Evolutionary conservation across 2,888 invertebrate species (phyloP), one percentile per base, ranked within the genome.

Genomic region (Apeira syringaria): DNA sequence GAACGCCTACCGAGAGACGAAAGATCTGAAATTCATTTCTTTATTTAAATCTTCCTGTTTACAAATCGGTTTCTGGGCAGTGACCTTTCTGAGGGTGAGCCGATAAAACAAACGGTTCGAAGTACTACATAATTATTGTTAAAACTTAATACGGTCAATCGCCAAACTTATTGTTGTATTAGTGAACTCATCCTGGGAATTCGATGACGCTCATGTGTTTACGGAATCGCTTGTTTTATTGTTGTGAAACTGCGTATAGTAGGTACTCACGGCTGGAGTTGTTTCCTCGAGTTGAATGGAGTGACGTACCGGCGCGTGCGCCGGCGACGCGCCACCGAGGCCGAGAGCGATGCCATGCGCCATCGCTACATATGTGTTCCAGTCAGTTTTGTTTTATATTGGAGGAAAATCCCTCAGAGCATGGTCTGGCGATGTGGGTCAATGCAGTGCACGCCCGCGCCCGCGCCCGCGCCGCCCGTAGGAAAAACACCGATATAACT

Each of bases 401-500:
- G 59, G 52, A 64, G 69, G 72, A 69, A 72, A 59, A 62, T 65
- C 64, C 67, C 66, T 27, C 38, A 26, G 51, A 24, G 38, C 44
- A 29, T 30, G 38, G 22, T 39, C 49, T 50, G 41, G 45, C 36
- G 38, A 47, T 50, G 56, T 40, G 33, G 34, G 47, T 47, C 56
- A 52, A 47, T 56, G 61, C 57, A 59, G n/a, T 54, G 59, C n/a
- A n/a, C n/a, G n/a, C n/a, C n/a, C n/a, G n/a, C n/a, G n/a, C n/a
- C n/a, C n/a, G n/a, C n/a, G n/a, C n/a, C n/a, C n/a, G n/a, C n/a
- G n/a, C n/a, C n/a, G n/a, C n/a, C 48, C 52, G 58, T 59, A 57
- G 72, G 71, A 71, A 72, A 72, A 71, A 51, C 57, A 70, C 69
- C 47, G 52, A 50, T 53, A 50, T 45, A 36, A 46, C 27, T 31